phyloP scores from a whole-genome alignment of 2,113 vertebrate genomes.

The Chrysochloris asiatica region DNA sequence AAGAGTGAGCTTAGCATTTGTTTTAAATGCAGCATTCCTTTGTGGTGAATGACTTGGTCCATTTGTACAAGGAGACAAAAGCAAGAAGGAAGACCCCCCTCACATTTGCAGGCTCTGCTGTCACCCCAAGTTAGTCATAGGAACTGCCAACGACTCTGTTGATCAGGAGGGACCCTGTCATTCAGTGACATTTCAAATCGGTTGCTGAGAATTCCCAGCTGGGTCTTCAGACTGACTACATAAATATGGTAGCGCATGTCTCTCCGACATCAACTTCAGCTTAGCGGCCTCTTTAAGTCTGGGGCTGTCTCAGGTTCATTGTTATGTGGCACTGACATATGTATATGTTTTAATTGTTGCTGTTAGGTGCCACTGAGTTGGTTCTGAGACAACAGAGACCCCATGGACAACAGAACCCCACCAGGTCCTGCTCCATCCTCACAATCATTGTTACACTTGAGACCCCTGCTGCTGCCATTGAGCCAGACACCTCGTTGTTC shows the following conservation, averaged over 20 bases:
- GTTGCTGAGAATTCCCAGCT: background rate
- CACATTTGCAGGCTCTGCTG: background rate
- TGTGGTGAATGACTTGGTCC: background rate
- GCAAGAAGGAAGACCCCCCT: background rate
- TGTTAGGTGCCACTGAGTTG: no score
- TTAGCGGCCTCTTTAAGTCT: background rate
- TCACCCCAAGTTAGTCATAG: background rate
- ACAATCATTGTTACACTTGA: no score
- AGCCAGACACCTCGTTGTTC: background rate
- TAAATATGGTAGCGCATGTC: accelerated
- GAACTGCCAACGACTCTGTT: background rate
- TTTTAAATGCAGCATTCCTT: background rate
- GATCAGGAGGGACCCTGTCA: background rate
- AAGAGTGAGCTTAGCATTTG: background rate
- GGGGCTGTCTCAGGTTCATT: no score
- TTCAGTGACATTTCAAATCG: background rate
- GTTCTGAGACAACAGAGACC: no score
- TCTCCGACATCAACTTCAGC: background rate
- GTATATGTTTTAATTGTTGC: no score
- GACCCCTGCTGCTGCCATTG: accelerated
- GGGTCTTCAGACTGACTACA: background rate
- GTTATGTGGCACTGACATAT: no score
- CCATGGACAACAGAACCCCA: no score
- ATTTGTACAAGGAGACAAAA: background rate
- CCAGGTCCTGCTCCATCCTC: no score